Percentiles rank a stretch among this genome's conserved stretches.
These are phyloP conservation scores for Agrochola circellaris DNA, from an alignment of 2,888 invertebrate species.

Conservation along the genomic window DNA sequence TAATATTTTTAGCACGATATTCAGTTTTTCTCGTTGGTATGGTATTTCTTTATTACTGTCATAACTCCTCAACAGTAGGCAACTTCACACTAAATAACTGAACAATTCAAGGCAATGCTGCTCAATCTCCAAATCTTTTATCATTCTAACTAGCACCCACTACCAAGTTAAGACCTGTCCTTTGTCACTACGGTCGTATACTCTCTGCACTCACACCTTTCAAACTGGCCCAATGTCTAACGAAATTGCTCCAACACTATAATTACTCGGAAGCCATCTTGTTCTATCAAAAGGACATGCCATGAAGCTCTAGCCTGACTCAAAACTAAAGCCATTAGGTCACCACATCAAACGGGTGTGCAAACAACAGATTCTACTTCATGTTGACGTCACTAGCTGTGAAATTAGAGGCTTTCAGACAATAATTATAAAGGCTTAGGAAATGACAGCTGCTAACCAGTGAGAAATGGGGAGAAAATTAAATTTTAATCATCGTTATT, in stretches of 20 bases:
- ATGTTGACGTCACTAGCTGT: conserved; percentile 23
- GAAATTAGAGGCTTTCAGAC: background rate
- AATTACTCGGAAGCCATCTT: conserved; percentile 13
- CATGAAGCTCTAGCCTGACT: background rate
- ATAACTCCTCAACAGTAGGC: no score
- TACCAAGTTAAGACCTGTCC: background rate
- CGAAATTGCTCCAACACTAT: conserved; percentile 13
- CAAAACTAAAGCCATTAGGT: conserved; percentile 26
- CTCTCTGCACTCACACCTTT: background rate
- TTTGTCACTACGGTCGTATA: background rate
- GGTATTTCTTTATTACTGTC: no score
- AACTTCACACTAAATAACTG: background rate
- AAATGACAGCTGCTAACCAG: conserved; percentile 5
- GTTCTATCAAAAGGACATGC: conserved; percentile 12
- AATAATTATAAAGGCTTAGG: conserved; percentile 11
- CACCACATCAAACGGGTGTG: conserved; percentile 26
- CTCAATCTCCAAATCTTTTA: background rate
- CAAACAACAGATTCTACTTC: conserved; percentile 14
- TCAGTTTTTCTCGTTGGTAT: no score
- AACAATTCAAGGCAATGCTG: background rate
- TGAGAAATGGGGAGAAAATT: background rate
- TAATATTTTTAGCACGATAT: no score
- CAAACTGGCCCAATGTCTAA: background rate
- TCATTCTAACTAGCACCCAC: background rate
- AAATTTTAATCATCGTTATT: conserved; percentile 3